These are phyloP conservation scores for Silvanus unidentatus DNA, from an alignment of 2,888 invertebrate species.

Conservation along the genomic window DNA sequence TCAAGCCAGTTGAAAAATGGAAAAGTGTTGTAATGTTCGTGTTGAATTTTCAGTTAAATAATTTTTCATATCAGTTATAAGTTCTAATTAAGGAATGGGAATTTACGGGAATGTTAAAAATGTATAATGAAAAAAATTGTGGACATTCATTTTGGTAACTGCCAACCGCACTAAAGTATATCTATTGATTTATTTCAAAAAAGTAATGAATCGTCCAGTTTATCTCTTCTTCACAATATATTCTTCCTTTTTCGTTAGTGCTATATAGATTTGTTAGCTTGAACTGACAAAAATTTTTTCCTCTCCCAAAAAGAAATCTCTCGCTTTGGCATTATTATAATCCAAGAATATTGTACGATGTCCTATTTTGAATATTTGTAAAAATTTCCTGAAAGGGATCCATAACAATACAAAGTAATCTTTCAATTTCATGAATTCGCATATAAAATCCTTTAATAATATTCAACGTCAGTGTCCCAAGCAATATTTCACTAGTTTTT, in stretches of 20 bases:
- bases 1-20: conserved; percentile 5
- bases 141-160: no score
- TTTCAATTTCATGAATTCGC: conserved; percentile 41
- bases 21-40: conserved; percentile 2
- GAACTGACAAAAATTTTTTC: no score
- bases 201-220: no score
- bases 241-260: no score
- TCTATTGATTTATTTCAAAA: no score
- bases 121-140: no score
- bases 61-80: conserved; percentile 1
- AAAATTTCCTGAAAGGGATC: conserved; percentile 23
- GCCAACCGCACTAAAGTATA: no score
- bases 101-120: no score
- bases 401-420: conserved; percentile 42
- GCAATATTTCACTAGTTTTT: conserved; percentile 41
- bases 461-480: conserved; percentile 37
- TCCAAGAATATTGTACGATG: conserved; percentile 21
- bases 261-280: no score
- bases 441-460: conserved; percentile 40
- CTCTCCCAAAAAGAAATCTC: no score
- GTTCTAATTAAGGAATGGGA: neutral
- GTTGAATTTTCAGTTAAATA: conserved; percentile 1
- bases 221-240: no score
- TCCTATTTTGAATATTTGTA: conserved; percentile 26
- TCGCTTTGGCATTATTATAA: conserved; percentile 1